Evolutionary conservation across 2,888 invertebrate species (phyloP), one percentile per base, ranked within the genome.

Genomic region (Acanthosoma haemorrhoidale): DNA sequence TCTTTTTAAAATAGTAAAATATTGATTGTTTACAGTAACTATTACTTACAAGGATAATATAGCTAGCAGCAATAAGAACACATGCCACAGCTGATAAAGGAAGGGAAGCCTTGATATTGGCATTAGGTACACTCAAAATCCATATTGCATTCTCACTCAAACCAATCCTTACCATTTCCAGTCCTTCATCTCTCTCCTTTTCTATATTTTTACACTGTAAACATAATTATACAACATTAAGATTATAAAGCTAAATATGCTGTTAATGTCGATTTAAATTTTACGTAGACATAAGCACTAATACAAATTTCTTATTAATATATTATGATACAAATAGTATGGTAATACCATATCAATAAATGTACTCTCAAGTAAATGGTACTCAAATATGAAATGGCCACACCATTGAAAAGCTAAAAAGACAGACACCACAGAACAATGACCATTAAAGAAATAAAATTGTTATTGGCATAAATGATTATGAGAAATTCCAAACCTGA

Each of bases 141-240:
- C 67, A 67, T 1, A 51, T 57, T 34, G 67, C 32, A 67, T 57
- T 39, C 8, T 43, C 31, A 18, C 67, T 57, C 13, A 67, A 34
- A 51, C 67, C 67, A 34, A 67, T 41, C 34, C 67, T 15, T 8
- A 67, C 67, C 67, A 67, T 51, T 57, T 67, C 57, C 21, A 67
- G 29, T 41, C 64, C 64, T 41, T 25, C 13, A 13, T 64, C 29
- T 13, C 34, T 59, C 9, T 64, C 64, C n/a, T 41, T 39, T 41
- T 41, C 64, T 15, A 11, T 21, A 41, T 64, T 61, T 16, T 61
- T 36, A 41, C 38, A 64, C 64, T 64, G 61, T 13, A 38, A 61
- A 38, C n/a, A 2, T 8, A 9, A 59, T 8, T 32, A 13, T 1
- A 59, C 11, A 32, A 9, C 1, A 32, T 13, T 32, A 59, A 32